Evolutionary conservation across 2,888 invertebrate genomes (phyloP).

Genomic region (Leucoptera coffeella): DNA sequence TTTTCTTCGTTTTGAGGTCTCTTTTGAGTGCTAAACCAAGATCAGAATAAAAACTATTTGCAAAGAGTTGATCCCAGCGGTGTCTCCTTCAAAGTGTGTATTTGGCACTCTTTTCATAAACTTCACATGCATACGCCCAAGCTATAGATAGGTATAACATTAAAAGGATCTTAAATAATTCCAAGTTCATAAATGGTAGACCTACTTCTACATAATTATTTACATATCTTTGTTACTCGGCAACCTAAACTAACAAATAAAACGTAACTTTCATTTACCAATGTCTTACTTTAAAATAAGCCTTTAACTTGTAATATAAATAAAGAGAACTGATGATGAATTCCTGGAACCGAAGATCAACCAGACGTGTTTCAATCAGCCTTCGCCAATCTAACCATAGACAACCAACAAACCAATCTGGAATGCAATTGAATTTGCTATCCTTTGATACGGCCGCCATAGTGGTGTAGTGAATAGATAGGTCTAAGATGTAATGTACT

Average conservation of each 20-base stretch:
- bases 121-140: no score
- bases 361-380: constrained; percentile 44
- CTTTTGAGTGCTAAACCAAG: no score
- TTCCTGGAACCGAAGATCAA: not conserved
- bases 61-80: no score
- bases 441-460: constrained; percentile 52
- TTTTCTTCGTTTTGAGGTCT: not conserved
- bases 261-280: not conserved
- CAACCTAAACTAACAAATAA: not conserved
- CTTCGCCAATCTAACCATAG: constrained; percentile 33
- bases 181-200: not conserved
- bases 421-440: constrained; percentile 47
- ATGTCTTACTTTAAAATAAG: not conserved
- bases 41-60: no score
- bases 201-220: not conserved
- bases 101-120: no score
- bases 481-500: no score
- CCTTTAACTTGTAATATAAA: not conserved
- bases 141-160: no score
- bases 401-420: constrained; percentile 45
- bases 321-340: not conserved
- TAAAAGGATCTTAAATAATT: no score
- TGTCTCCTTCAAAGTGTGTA: no score
- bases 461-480: no score
- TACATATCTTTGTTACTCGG: not conserved